Base-by-base conservation (phyloP, 2,113 vertebrate genomes). In the Apeltes quadracus region DNA sequence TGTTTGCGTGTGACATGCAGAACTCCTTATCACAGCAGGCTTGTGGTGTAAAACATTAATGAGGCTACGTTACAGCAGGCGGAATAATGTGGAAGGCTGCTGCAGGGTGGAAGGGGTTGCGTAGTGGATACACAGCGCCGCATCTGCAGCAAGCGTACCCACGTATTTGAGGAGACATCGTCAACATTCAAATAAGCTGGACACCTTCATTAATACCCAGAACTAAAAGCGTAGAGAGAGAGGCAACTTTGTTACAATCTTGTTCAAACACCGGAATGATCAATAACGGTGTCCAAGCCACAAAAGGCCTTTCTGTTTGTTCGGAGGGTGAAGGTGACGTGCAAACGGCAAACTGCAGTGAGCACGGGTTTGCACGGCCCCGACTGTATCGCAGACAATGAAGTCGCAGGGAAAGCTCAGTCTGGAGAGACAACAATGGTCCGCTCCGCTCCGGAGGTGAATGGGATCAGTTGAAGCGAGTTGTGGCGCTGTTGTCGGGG, bases 31-130 rank as follows among this genome's bases (percentile, higher is more conserved):
- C 54, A 59, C 11, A 0, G 53, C 11, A 10, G 25, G 46, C 22
- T 51, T 32, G 39, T 20, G 2, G 11, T 53, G 67, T 82, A 55
- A 86, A 88, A 72, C 85, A 85, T 87, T 78, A 78, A 89, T 71
- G 29, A 84, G 61, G 46, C n/a, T 29, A 39, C 0, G 2, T 76
- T 59, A 66, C 68, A 50, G 70, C 29, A 53, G 14, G 46, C 29
- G 50, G 12, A 61, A 32, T 32, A 20, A 51, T 69, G 58, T 18
- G 61, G 39, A n/a, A n/a, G 43, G 56, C 48, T 39, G 39, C 41
- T 53, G 41, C 25, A 56, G 16, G 16, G 39, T 22, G 54, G 4
- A 66, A 23, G 18, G 41, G 14, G 23, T 23, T 51, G 7, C 27
- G 41, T n/a, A 5, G 34, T 1, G 20, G 1, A 20, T n/a, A n/a